These are phyloP conservation scores for Choristoneura fumiferana DNA, from an alignment of 1,140 invertebrate species.

Conservation along the genomic window DNA sequence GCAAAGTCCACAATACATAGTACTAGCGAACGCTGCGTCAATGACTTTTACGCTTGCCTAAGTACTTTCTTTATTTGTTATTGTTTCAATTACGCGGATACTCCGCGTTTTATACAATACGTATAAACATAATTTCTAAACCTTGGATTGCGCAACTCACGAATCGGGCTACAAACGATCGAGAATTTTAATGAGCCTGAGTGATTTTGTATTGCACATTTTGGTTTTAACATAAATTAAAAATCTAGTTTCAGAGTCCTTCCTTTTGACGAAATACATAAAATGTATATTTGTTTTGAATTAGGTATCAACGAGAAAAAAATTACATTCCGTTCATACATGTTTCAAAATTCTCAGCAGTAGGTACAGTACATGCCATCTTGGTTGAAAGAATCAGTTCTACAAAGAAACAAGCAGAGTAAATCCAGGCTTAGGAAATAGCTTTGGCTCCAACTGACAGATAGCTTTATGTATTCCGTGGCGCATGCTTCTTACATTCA, in stretches of 20 bases:
- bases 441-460: conserved; percentile 30
- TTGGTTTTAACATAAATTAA: neutral
- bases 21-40: too few species aligned
- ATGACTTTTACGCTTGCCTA: too few species aligned
- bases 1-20: too few species aligned
- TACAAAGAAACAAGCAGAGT: conserved; percentile 35
- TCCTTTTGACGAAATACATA: too few species aligned
- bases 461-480: conserved; percentile 24
- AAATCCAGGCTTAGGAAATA: conserved; percentile 48
- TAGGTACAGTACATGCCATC: neutral
- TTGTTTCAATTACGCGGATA: too few species aligned
- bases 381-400: conserved; percentile 31
- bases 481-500: conserved; percentile 1
- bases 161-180: neutral
- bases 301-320: too few species aligned
- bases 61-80: too few species aligned
- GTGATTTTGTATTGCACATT: too few species aligned
- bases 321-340: too few species aligned
- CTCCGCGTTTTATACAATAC: too few species aligned
- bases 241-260: neutral
- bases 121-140: neutral
- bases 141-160: neutral
- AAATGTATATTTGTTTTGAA: too few species aligned
- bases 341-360: too few species aligned
- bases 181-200: neutral